A percentile compares a stretch with the other conserved stretches of the same genome.
phyloP scores from a whole-genome alignment of 2,797 vertebrate species.

The Bovichtus diacanthus region DNA sequence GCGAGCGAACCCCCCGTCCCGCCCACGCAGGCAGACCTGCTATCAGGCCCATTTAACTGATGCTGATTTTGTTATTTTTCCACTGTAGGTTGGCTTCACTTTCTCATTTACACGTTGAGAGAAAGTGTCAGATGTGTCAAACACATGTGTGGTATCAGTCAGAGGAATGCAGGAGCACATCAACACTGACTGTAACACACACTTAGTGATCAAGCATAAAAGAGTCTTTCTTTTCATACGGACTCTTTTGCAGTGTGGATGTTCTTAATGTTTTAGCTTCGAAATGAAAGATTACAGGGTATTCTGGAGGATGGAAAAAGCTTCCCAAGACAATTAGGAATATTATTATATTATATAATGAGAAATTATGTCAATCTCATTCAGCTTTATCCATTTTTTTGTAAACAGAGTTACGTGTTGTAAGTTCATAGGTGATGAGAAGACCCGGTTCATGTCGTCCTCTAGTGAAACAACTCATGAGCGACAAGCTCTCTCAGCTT shows the following conservation, averaged over 20 bases:
- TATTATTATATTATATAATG: no score
- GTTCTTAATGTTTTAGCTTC: neutral
- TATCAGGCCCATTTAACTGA: conserved; percentile 53
- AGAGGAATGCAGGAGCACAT: neutral
- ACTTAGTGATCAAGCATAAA: neutral
- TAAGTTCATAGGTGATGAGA: no score
- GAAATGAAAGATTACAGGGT: neutral
- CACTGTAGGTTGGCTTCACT: conserved; percentile 17
- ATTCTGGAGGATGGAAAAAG: neutral
- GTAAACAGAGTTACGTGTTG: neutral
- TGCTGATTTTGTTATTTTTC: conserved; percentile 2
- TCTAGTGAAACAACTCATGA: no score
- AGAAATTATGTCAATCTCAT: no score
- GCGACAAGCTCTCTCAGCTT: no score
- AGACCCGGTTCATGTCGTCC: no score
- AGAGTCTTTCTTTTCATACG: no score
- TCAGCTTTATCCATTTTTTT: no score
- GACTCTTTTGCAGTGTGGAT: neutral
- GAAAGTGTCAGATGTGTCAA: conserved; percentile 20
- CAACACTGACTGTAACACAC: neutral
- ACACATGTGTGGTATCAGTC: conserved; percentile 29
- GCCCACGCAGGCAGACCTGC: conserved; percentile 66
- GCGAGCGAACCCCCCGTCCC: conserved; percentile 51
- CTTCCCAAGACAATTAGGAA: neutral
- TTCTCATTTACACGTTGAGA: conserved; percentile 16